Conservation (phyloP, 2,113 vertebrate species). For the Charina bottae region DNA sequence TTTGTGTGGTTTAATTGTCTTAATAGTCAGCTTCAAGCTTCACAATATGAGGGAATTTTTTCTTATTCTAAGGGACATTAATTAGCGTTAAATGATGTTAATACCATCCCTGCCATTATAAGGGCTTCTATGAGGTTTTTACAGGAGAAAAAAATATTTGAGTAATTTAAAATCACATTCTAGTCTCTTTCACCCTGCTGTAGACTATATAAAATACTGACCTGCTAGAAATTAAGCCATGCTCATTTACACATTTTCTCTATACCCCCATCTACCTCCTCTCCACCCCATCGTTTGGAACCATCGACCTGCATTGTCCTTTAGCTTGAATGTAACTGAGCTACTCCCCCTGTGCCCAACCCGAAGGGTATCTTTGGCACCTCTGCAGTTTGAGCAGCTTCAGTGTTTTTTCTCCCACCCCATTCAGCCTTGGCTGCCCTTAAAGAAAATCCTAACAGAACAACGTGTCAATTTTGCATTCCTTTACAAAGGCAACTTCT, state of each 20-base stretch:
- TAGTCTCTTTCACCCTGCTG: conserved; percentile 30
- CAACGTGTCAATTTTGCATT: conserved; percentile 84
- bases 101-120: conserved; percentile 58
- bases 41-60: conserved; percentile 42
- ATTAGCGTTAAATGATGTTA: conserved; percentile 65
- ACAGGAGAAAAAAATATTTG: conserved; percentile 46
- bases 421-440: conserved; percentile 77
- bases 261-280: background rate
- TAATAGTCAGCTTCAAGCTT: conserved; percentile 45
- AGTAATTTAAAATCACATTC: conserved; percentile 46
- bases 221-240: conserved; percentile 36
- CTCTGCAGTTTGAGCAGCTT: conserved; percentile 61
- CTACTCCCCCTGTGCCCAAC: conserved; percentile 32
- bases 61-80: conserved; percentile 59
- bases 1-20: conserved; percentile 42
- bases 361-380: conserved; percentile 59
- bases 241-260: background rate
- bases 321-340: background rate
- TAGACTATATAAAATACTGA: conserved; percentile 37
- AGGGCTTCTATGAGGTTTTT: conserved; percentile 61
- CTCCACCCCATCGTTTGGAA: background rate
- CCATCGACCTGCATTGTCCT: background rate
- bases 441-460: conserved; percentile 79
- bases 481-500: conserved; percentile 81
- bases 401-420: conserved; percentile 65